These are phyloP conservation scores for Carassius auratus DNA, from an alignment of 2,113 vertebrate genomes.

Conservation along the genomic window DNA sequence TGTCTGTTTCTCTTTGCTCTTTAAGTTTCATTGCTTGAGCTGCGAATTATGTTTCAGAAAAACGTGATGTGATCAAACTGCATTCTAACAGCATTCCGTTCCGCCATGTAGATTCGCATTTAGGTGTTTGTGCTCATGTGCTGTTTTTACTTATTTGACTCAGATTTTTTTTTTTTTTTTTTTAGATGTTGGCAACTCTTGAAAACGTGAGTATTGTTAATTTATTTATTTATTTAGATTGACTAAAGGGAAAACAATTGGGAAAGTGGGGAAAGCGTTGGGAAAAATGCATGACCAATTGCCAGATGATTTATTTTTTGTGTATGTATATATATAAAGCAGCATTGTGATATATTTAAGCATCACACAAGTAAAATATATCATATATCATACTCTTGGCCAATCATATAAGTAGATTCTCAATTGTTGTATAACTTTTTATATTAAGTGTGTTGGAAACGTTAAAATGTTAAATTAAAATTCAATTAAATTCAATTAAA, in stretches of 20 bases:
- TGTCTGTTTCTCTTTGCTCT: background rate
- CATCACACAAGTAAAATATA: background rate
- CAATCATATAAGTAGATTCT: too few relatives aligned
- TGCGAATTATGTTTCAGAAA: background rate
- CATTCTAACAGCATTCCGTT: background rate
- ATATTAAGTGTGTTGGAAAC: background rate
- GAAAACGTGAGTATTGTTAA: constrained; percentile 71
- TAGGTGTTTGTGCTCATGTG: background rate
- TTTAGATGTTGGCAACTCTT: constrained; percentile 68
- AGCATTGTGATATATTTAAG: background rate
- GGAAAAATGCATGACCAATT: background rate
- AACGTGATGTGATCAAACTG: background rate
- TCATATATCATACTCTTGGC: too few relatives aligned
- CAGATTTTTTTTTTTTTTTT: constrained; percentile 1
- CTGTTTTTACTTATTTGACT: background rate
- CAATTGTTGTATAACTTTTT: background rate
- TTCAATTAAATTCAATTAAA: too few relatives aligned
- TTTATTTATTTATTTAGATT: background rate
- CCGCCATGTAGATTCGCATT: background rate
- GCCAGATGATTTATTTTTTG: background rate
- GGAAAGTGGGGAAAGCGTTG: too few relatives aligned
- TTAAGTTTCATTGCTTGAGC: background rate
- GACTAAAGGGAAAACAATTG: background rate
- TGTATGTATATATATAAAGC: too few relatives aligned
- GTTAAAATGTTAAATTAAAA: background rate